A percentile compares a stretch with the other conserved stretches of the same genome.
Conservation (phyloP, 2,113 vertebrate species). For the Pao palembangensis region DNA sequence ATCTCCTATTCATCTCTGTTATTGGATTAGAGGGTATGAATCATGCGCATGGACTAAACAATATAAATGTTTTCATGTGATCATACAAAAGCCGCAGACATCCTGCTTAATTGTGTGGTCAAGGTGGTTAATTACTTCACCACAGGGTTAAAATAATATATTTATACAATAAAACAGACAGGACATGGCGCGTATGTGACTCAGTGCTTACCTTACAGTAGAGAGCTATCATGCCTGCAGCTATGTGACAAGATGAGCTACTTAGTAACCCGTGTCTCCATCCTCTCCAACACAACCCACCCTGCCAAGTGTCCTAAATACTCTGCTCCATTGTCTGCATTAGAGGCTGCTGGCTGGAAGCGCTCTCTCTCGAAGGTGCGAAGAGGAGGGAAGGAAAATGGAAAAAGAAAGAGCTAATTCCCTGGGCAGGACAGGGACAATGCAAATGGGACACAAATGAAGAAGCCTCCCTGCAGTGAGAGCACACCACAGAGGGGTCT, state of each 20-base stretch:
- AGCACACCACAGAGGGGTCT: constrained; percentile 48
- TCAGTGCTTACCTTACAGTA: constrained; percentile 53
- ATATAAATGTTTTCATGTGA: constrained; percentile 28
- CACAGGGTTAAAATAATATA: background rate
- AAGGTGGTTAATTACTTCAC: constrained; percentile 15
- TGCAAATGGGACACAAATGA: constrained; percentile 60
- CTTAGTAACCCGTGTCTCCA: constrained; percentile 49
- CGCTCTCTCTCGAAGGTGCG: constrained; percentile 53
- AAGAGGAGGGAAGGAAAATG: constrained; percentile 36
- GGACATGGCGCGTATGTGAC: constrained; percentile 12
- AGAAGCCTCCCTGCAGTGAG: constrained; percentile 59
- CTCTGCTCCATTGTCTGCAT: constrained; percentile 63
- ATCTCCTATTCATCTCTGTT: constrained; percentile 27
- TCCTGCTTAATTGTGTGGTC: constrained; percentile 30
- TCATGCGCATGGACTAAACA: constrained; percentile 35
- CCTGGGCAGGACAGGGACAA: constrained; percentile 58
- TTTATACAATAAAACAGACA: background rate
- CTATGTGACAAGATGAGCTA: constrained; percentile 56
- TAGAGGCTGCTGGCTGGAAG: constrained; percentile 46
- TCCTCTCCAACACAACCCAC: constrained; percentile 35
- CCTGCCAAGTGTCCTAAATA: constrained; percentile 72
- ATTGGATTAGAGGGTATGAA: constrained; percentile 51
- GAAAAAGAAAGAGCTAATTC: constrained; percentile 65
- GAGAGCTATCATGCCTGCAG: constrained; percentile 45
- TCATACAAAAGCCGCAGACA: constrained; percentile 22